Evolutionary conservation across 2,888 invertebrate species (phyloP).

Genomic region (Melanostoma scalare): DNA sequence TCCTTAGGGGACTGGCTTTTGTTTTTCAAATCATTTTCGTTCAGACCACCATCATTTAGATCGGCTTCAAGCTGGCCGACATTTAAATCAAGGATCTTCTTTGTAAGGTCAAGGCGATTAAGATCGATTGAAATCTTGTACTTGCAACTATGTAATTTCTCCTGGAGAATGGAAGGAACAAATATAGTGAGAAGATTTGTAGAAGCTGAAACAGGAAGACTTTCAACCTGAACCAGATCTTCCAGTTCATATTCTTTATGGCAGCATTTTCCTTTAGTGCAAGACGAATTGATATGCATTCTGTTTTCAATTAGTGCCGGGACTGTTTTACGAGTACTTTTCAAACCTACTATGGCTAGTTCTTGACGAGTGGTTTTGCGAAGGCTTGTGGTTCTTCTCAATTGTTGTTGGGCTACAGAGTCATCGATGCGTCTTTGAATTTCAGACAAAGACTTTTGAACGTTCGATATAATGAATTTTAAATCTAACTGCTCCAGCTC

Average conservation of each 20-base stretch:
- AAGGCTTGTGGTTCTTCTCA: constrained; percentile 46
- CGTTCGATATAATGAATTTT: constrained; percentile 53
- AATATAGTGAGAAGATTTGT: constrained; percentile 61
- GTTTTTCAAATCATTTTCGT: not conserved
- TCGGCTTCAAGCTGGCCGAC: constrained; percentile 37
- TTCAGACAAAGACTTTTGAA: constrained; percentile 53
- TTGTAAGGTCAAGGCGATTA: constrained; percentile 54
- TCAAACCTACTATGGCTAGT: constrained; percentile 18
- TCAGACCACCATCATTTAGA: not conserved
- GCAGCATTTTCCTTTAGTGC: constrained; percentile 7
- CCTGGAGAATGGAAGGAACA: constrained; percentile 59
- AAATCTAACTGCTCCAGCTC: constrained; percentile 46
- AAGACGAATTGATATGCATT: not conserved
- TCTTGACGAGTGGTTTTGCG: constrained; percentile 44
- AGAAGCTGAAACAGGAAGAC: constrained; percentile 52
- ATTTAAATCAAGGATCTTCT: constrained; percentile 51
- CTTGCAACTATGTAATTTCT: constrained; percentile 56
- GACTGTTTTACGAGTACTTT: not conserved
- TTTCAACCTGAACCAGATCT: constrained; percentile 58
- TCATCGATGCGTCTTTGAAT: constrained; percentile 58
- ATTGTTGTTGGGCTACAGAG: constrained; percentile 53
- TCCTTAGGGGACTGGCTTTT: constrained; percentile 2
- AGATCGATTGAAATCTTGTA: constrained; percentile 63
- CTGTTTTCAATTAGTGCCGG: not conserved
- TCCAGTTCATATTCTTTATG: constrained; percentile 35